These are phyloP conservation scores for Iguana delicatissima DNA, from an alignment of 2,797 vertebrate species.

Conservation along the genomic window DNA sequence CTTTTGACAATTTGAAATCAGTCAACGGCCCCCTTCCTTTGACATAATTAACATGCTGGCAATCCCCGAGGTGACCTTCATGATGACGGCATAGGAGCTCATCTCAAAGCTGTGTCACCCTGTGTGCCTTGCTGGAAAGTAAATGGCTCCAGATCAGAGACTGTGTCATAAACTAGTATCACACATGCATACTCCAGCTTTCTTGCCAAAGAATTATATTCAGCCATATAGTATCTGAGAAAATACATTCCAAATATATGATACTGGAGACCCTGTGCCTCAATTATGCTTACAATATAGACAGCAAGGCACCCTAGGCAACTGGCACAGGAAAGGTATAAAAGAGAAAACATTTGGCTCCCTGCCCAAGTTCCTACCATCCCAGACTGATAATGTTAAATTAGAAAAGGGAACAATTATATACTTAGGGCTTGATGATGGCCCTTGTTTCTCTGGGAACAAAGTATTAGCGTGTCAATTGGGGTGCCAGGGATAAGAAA, in stretches of 20 bases:
- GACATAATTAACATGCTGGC: not conserved
- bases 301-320: conserved; percentile 70
- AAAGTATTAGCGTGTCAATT: conserved; percentile 62
- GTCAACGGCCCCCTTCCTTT: not conserved
- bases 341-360: conserved; percentile 66
- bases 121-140: conserved; percentile 56
- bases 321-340: conserved; percentile 58
- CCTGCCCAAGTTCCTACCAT: conserved; percentile 53
- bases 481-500: conserved; percentile 48
- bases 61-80: conserved; percentile 7
- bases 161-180: conserved; percentile 26
- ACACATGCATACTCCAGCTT: conserved; percentile 55
- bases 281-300: conserved; percentile 71
- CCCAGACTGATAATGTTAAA: conserved; percentile 65
- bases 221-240: conserved; percentile 6
- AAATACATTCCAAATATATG: conserved; percentile 69
- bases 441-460: conserved; percentile 59
- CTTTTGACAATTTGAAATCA: conserved; percentile 29
- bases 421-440: conserved; percentile 64
- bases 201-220: conserved; percentile 51
- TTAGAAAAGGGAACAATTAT: conserved; percentile 71
- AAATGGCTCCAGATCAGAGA: conserved; percentile 58
- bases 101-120: conserved; percentile 30
- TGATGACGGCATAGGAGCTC: not conserved
- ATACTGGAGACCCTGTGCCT: conserved; percentile 72